Percentiles rank a stretch among this genome's conserved stretches.
Evolutionary conservation across 1,140 invertebrate genomes (phyloP).

Genomic region (Pemphigus obesinymphae): DNA sequence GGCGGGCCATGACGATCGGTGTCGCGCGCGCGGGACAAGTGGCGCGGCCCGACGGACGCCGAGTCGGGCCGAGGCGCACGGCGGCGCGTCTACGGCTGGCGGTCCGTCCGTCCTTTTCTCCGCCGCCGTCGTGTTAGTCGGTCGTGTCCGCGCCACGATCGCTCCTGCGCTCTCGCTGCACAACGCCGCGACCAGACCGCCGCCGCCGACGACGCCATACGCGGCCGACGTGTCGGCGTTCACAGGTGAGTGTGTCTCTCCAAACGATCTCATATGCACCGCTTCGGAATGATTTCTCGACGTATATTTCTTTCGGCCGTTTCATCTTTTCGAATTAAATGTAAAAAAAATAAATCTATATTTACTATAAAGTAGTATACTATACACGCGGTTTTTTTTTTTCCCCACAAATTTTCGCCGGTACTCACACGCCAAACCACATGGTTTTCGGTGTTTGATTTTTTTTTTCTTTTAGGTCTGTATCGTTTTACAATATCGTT

Average conservation of each 20-base stretch:
- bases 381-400: no score
- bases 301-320: no score
- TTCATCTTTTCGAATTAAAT: no score
- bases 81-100: conserved; percentile 1
- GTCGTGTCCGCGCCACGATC: conserved; percentile 2
- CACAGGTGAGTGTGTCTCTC: not conserved
- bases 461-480: not conserved
- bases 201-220: not conserved
- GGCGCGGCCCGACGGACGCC: conserved; percentile 24
- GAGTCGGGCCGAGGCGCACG: conserved; percentile 17
- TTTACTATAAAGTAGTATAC: no score
- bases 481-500: not conserved
- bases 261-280: no score
- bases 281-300: no score
- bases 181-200: not conserved
- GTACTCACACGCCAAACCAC: not conserved
- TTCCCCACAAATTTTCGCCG: no score
- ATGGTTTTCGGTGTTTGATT: not conserved
- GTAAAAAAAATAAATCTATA: no score
- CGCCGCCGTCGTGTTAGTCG: conserved; percentile 7
- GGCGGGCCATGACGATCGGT: no score
- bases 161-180: not conserved
- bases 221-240: not conserved
- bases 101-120: conserved; percentile 9
- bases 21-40: conserved; percentile 10